Conservation (phyloP, 2,888 invertebrate species). For the Zaprionus obscuricornis region DNA sequence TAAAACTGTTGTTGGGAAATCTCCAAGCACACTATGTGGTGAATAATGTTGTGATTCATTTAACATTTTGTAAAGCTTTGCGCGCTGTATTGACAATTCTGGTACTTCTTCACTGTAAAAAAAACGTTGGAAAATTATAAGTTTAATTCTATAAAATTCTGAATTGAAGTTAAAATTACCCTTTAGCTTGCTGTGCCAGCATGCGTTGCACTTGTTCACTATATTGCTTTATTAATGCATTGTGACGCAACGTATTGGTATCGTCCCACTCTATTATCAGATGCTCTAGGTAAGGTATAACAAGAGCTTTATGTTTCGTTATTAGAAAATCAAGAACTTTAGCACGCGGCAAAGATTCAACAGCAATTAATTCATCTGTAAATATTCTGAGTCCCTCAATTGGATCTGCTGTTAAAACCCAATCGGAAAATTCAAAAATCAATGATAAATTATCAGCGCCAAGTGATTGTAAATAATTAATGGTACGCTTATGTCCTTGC, state of each 20-base stretch:
- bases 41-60: slow-evolving; percentile 92
- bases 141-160: no score
- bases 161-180: slow-evolving; percentile 53
- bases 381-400: slow-evolving; percentile 95
- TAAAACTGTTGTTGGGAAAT: slow-evolving; percentile 93
- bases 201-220: slow-evolving; percentile 87
- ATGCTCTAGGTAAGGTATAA: slow-evolving; percentile 97
- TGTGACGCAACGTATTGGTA: slow-evolving; percentile 92
- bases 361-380: slow-evolving; percentile 93
- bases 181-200: slow-evolving; percentile 65
- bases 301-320: slow-evolving; percentile 90
- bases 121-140: no score
- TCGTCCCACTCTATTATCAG: slow-evolving; percentile 96
- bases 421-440: slow-evolving; percentile 96
- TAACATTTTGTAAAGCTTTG: slow-evolving; percentile 90
- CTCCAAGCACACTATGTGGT: slow-evolving; percentile 92
- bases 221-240: slow-evolving; percentile 94
- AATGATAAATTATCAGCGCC: slow-evolving; percentile 92
- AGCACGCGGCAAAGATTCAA: slow-evolving; percentile 94
- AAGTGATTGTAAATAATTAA: slow-evolving; percentile 95
- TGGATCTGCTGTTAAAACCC: slow-evolving; percentile 94
- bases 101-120: slow-evolving; percentile 45
- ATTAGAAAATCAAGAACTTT: slow-evolving; percentile 94
- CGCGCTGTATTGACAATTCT: slow-evolving; percentile 82
- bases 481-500: slow-evolving; percentile 91